Evolutionary conservation across 35 echinoderm and acorn worm species (phyloP), one percentile per base, ranked within the genome.

Genomic region (Antedon bifida): DNA sequence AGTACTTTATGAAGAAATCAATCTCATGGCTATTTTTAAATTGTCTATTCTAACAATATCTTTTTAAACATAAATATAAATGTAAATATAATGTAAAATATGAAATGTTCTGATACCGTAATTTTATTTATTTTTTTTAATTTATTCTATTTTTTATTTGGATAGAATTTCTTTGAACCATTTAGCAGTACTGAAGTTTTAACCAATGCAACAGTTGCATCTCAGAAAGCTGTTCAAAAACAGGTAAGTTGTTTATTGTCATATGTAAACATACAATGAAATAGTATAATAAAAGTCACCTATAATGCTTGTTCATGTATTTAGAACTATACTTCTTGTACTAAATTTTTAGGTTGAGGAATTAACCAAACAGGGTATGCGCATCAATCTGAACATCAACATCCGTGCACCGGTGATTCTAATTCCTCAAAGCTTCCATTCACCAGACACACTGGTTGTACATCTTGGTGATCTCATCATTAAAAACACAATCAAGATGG

Each of bases 161-260:
- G n/a, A n/a, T 81, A 96, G 93, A 81, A 87, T 46, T 96, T 96
- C 81, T 96, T 96, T 89, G 79, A 91, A 78, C 93, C 93, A 74
- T 96, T 96, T 56, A 84, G 88, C 36, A 79, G 91, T 46, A 90
- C 91, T 77, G 86, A 84, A 75, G 86, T 81, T 30, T 83, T 96
- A 35, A 87, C 88, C 32, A 79, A 84, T 39, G 93, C 93, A 1
- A 89, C 76, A 80, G 93, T 86, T 34, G 88, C 84, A 29, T 91
- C 93, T 9, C 78, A 79, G 26, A 83, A 84, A 33, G 89, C 87
- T 73, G 93, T 96, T n/a, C 85, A 96, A 73, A 89, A 87, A 76
- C 85, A 85, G 73, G 83, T 86, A 86, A 29, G 38, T 42, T 42
- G 38, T 42, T 42, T 42, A 42, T 42, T 42, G 13, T 42, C 13